Evolutionary conservation across 1,140 invertebrate species (phyloP).

Genomic region (Holcopasites calliopsidis): DNA sequence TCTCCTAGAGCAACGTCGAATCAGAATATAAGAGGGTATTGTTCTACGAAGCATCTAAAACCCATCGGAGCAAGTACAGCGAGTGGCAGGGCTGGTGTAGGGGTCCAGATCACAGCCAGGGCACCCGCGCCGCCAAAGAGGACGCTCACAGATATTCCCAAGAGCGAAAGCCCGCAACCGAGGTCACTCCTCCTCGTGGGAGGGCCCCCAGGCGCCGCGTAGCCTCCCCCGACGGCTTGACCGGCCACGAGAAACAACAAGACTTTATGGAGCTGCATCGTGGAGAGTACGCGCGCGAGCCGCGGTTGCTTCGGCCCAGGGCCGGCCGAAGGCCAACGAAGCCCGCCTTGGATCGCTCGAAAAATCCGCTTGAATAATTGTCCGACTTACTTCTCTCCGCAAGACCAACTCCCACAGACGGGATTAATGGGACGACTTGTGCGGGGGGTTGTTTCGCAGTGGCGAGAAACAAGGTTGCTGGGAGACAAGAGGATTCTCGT

Average conservation of each 20-base stretch:
- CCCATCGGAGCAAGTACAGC: too few relatives aligned
- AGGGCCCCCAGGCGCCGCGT: slow-evolving; percentile 78
- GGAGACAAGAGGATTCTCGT: not conserved
- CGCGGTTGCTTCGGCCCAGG: slow-evolving; percentile 54
- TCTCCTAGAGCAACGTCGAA: too few relatives aligned
- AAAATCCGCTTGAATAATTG: slow-evolving; percentile 38
- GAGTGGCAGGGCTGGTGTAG: too few relatives aligned
- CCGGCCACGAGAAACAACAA: slow-evolving; percentile 71
- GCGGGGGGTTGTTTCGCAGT: not conserved
- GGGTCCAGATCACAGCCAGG: slow-evolving; percentile 34
- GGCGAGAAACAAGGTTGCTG: not conserved
- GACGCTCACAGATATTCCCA: slow-evolving; percentile 72
- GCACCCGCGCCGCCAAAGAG: slow-evolving; percentile 61
- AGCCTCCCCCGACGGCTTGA: slow-evolving; percentile 65
- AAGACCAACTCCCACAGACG: not conserved
- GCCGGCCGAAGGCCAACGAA: slow-evolving; percentile 58
- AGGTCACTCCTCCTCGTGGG: slow-evolving; percentile 79
- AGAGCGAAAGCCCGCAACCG: slow-evolving; percentile 72
- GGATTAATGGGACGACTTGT: slow-evolving; percentile 1
- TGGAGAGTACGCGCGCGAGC: slow-evolving; percentile 49
- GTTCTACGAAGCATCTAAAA: too few relatives aligned
- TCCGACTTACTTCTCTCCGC: slow-evolving; percentile 13
- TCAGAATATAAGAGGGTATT: too few relatives aligned
- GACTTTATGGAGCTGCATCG: slow-evolving; percentile 68
- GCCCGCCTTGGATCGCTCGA: slow-evolving; percentile 18